Conservation (phyloP, 2,888 invertebrate genomes). For the Lottia scabra region DNA sequence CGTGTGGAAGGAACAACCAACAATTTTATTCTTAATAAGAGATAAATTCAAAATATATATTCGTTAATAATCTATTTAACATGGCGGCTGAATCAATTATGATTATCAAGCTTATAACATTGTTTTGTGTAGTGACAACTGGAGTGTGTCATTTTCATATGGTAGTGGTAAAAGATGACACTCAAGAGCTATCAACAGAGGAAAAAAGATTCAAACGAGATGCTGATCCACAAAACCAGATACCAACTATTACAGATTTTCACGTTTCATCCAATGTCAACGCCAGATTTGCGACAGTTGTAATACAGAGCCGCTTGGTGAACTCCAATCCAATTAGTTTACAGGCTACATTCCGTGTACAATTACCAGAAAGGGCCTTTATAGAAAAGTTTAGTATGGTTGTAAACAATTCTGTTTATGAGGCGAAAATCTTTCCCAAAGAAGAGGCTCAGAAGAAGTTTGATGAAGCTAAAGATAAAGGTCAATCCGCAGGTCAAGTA, state of each 20-base stretch:
- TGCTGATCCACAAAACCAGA: too few species aligned
- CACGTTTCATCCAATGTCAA: conserved; percentile 17
- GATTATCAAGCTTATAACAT: too few species aligned
- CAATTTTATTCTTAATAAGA: too few species aligned
- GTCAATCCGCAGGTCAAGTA: conserved; percentile 59
- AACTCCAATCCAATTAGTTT: conserved; percentile 1
- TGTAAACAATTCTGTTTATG: conserved; percentile 49
- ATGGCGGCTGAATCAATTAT: too few species aligned
- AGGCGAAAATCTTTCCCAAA: conserved; percentile 60
- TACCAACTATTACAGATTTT: conserved; percentile 57
- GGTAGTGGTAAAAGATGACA: too few species aligned
- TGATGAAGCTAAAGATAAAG: conserved; percentile 50
- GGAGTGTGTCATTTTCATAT: too few species aligned
- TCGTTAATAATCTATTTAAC: too few species aligned
- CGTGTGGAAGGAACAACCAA: too few species aligned
- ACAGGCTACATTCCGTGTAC: conserved; percentile 76
- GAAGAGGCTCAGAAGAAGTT: conserved; percentile 58
- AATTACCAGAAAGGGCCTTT: conserved; percentile 75
- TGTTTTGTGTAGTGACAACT: too few species aligned
- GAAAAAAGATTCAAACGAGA: too few species aligned
- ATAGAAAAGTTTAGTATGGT: conserved; percentile 49
- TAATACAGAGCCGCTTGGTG: conserved; percentile 22
- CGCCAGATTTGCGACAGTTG: conserved; percentile 25
- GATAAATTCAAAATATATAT: too few species aligned
- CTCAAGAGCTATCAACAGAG: too few species aligned